A percentile compares a stretch with the other conserved stretches of the same genome.
Evolutionary conservation across 2,888 invertebrate genomes (phyloP).

Genomic region (Hypomecis punctinalis): DNA sequence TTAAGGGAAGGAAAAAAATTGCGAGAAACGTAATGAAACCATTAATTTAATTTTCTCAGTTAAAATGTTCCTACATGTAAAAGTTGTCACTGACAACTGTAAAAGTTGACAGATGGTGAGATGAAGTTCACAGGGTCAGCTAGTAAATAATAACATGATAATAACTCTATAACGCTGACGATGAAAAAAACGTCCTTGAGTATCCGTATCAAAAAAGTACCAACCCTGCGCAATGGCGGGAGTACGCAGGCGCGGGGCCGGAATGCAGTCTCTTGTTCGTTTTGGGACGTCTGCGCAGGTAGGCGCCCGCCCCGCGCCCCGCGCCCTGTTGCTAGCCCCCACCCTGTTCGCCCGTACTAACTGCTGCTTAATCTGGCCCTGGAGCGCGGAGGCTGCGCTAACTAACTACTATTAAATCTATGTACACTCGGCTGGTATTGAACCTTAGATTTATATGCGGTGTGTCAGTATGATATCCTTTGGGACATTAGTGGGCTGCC

Average conservation of each 20-base stretch:
- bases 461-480: neutral
- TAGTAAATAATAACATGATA: too few species aligned
- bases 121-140: too few species aligned
- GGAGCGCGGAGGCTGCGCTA: slow-evolving; percentile 10
- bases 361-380: slow-evolving; percentile 10
- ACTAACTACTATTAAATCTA: neutral
- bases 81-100: too few species aligned
- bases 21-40: too few species aligned
- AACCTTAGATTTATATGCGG: slow-evolving; percentile 30
- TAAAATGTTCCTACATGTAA: too few species aligned
- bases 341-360: slow-evolving; percentile 10
- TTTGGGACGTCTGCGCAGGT: slow-evolving; percentile 84
- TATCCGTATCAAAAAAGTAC: slow-evolving; percentile 15
- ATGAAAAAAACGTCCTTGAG: slow-evolving; percentile 6
- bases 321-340: slow-evolving; percentile 45
- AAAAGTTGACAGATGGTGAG: too few species aligned
- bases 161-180: neutral
- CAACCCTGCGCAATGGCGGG: slow-evolving; percentile 61
- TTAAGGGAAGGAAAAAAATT: too few species aligned
- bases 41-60: too few species aligned
- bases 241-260: slow-evolving; percentile 64
- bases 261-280: slow-evolving; percentile 83
- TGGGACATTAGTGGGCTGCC: neutral
- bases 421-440: too few species aligned
- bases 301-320: slow-evolving; percentile 67